These are phyloP conservation scores for Xestia c-nigrum DNA, from an alignment of 2,888 invertebrate species.

Conservation along the genomic window DNA sequence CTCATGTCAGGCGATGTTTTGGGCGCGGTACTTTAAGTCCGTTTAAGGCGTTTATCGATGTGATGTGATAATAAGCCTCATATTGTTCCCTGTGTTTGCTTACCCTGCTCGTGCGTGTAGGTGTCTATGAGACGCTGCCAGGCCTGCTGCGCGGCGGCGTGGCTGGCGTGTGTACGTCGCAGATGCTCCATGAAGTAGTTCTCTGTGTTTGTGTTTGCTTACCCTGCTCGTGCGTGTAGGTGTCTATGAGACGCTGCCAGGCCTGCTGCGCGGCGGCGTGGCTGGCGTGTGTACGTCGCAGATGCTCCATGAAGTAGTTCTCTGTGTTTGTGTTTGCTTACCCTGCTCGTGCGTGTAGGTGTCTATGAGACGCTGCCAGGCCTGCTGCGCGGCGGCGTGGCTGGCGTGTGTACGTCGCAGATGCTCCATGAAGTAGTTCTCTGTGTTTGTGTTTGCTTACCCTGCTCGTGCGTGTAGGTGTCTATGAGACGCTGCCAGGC, in stretches of 20 bases:
- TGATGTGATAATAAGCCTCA: neutral
- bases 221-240: conserved; percentile 86
- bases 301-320: no score
- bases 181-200: no score
- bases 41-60: neutral
- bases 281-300: no score
- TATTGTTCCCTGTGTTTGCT: neutral
- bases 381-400: no score
- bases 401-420: no score
- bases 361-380: no score
- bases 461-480: conserved; percentile 74
- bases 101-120: conserved; percentile 84
- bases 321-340: no score
- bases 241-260: conserved; percentile 93
- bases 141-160: conserved; percentile 74
- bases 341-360: conserved; percentile 74
- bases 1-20: neutral
- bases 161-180: no score
- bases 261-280: conserved; percentile 74
- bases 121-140: conserved; percentile 93
- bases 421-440: no score
- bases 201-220: no score
- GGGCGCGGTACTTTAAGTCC: neutral
- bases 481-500: no score
- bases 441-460: no score